A percentile compares a stretch with the other conserved stretches of the same genome.
Conservation (phyloP, 1,140 invertebrate genomes). For the Bilobella aurantiaca region DNA sequence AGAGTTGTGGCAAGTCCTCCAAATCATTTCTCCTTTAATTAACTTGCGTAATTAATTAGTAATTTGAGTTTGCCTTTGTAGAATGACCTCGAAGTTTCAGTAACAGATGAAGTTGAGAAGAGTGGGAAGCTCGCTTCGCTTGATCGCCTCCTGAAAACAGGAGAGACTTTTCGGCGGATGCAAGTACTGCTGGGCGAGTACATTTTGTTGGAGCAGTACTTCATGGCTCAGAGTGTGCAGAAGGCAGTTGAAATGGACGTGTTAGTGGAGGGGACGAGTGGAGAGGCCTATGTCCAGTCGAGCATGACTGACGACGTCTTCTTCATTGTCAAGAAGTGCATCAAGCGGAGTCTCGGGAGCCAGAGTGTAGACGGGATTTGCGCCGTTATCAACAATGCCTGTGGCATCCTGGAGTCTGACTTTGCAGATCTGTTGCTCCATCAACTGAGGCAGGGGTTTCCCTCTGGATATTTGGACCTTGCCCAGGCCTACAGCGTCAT, state of each 20-base stretch:
- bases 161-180: slow-evolving; percentile 68
- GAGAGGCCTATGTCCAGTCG: slow-evolving; percentile 58
- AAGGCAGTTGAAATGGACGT: slow-evolving; percentile 85
- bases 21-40: background rate
- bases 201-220: slow-evolving; percentile 87
- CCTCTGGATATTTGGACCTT: slow-evolving; percentile 70
- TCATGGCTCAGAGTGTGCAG: slow-evolving; percentile 86
- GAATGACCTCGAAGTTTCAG: slow-evolving; percentile 58
- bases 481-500: slow-evolving; percentile 65
- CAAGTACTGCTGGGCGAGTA: slow-evolving; percentile 86
- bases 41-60: too few species aligned
- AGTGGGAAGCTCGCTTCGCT: slow-evolving; percentile 49
- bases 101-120: slow-evolving; percentile 47
- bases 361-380: slow-evolving; percentile 90
- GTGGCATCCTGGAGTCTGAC: slow-evolving; percentile 74
- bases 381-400: slow-evolving; percentile 90
- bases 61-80: too few species aligned
- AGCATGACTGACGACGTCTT: slow-evolving; percentile 96
- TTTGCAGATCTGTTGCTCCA: slow-evolving; percentile 65
- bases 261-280: slow-evolving; percentile 42
- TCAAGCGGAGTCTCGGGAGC: slow-evolving; percentile 76
- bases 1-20: slow-evolving; percentile 55
- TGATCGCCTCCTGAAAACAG: slow-evolving; percentile 60
- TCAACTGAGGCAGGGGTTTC: slow-evolving; percentile 70
- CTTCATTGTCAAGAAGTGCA: slow-evolving; percentile 93